These are phyloP conservation scores for Papilio aristodemus DNA, from an alignment of 1,140 invertebrate species.

Conservation along the genomic window DNA sequence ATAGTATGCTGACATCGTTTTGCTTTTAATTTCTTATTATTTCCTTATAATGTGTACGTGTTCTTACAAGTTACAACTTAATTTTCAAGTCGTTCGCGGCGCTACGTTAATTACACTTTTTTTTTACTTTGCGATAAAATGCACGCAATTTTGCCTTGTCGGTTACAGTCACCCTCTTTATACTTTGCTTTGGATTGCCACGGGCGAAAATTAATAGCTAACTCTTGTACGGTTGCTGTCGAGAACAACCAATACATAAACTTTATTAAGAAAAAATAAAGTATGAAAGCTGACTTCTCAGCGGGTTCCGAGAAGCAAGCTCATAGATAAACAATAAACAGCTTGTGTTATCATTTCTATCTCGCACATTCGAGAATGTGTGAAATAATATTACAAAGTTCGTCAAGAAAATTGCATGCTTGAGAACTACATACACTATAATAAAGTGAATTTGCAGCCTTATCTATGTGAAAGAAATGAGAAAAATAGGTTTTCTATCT, in stretches of 20 bases:
- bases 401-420: too few relatives aligned
- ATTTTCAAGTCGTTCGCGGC: slow-evolving; percentile 19
- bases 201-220: slow-evolving; percentile 52
- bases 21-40: slow-evolving; percentile 7
- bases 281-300: not conserved
- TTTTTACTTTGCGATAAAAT: slow-evolving; percentile 40
- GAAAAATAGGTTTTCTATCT: too few relatives aligned
- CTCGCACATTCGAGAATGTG: too few relatives aligned
- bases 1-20: not conserved
- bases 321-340: not conserved
- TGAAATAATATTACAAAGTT: too few relatives aligned
- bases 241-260: slow-evolving; percentile 38
- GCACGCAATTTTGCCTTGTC: slow-evolving; percentile 47
- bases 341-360: too few relatives aligned
- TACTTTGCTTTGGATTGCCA: slow-evolving; percentile 52
- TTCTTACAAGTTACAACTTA: slow-evolving; percentile 16
- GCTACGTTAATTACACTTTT: slow-evolving; percentile 33
- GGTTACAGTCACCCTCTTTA: slow-evolving; percentile 47
- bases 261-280: slow-evolving; percentile 32
- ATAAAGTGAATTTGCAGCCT: too few relatives aligned
- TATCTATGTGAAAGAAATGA: too few relatives aligned
- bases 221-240: slow-evolving; percentile 41
- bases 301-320: not conserved
- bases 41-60: slow-evolving; percentile 12
- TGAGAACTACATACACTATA: too few relatives aligned